Conservation (phyloP, 1,140 invertebrate species). For the Augochlora pura region DNA sequence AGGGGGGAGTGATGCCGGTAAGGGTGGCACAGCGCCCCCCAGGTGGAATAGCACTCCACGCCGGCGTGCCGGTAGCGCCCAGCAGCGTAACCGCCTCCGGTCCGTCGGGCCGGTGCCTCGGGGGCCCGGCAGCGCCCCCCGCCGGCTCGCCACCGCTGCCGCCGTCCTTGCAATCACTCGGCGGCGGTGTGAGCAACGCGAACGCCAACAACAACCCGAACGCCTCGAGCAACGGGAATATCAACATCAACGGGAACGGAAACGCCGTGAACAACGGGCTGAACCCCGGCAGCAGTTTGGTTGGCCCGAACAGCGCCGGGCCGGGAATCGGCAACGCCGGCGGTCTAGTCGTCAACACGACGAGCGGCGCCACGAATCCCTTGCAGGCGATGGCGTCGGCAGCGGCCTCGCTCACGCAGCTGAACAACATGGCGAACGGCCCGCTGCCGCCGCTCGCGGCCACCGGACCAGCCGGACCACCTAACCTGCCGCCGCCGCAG, state of each 20-base stretch:
- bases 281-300: conserved; percentile 22
- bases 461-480: conserved; percentile 69
- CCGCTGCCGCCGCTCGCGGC: conserved; percentile 73
- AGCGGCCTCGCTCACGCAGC: conserved; percentile 75
- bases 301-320: conserved; percentile 12
- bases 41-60: conserved; percentile 79
- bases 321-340: conserved; percentile 32
- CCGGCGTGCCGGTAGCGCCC: conserved; percentile 76
- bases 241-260: conserved; percentile 27
- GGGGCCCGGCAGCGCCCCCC: conserved; percentile 69
- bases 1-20: conserved; percentile 80
- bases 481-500: conserved; percentile 73
- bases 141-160: conserved; percentile 74
- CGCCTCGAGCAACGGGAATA: conserved; percentile 28
- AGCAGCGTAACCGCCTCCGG: conserved; percentile 73
- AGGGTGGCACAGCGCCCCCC: conserved; percentile 80
- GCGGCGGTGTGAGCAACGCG: conserved; percentile 60
- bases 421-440: conserved; percentile 79
- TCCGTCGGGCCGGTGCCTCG: conserved; percentile 77
- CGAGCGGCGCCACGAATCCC: conserved; percentile 70
- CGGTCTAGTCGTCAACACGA: conserved; percentile 42
- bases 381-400: conserved; percentile 78
- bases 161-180: conserved; percentile 66
- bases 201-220: conserved; percentile 23
- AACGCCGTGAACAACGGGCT: conserved; percentile 29